phyloP scores from a whole-genome alignment of 2,113 vertebrate genomes.

The Erythrocercus mccallii region DNA sequence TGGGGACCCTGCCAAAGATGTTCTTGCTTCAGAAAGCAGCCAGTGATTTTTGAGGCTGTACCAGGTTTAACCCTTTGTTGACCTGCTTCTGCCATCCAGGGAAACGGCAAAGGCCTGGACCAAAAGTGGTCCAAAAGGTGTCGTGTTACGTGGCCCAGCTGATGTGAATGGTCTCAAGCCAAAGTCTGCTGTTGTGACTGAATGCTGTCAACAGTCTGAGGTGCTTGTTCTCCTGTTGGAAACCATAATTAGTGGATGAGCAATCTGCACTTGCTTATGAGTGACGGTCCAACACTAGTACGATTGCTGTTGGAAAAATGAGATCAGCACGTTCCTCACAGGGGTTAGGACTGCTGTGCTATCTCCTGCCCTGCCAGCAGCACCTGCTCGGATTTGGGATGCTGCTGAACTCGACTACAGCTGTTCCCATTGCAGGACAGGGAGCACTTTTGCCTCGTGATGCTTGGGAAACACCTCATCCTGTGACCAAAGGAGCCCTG shows the following conservation, averaged over 20 bases:
- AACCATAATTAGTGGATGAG: background rate
- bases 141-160: background rate
- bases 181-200: background rate
- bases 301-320: background rate
- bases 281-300: background rate
- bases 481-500: background rate
- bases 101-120: background rate
- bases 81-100: background rate
- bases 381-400: background rate
- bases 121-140: background rate
- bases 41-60: background rate
- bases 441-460: background rate
- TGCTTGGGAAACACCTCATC: background rate
- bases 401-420: background rate
- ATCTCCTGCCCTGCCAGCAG: background rate
- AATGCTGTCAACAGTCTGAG: background rate
- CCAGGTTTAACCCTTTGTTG: slow-evolving; percentile 35
- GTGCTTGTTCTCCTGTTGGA: background rate
- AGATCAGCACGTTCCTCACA: background rate
- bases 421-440: background rate
- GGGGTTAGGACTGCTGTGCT: background rate
- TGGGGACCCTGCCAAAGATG: slow-evolving; percentile 45
- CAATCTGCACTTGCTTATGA: background rate
- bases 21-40: slow-evolving; percentile 14
- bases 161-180: background rate